Evolutionary conservation across 1,140 invertebrate species (phyloP).

Genomic region (Mylabris phalerata): DNA sequence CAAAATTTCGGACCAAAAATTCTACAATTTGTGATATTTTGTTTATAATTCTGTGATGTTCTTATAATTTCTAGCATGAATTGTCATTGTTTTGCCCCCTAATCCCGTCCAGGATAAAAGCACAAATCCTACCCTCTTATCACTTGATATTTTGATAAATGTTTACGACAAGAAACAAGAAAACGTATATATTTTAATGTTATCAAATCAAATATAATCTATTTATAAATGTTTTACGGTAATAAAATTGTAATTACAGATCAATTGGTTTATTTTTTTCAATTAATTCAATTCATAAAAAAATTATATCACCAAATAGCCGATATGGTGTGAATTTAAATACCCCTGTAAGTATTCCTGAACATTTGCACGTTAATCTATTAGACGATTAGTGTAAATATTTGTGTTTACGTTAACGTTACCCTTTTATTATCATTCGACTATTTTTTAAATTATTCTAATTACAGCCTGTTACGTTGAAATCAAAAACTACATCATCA

Average conservation of each 20-base stretch:
- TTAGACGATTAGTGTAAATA: not conserved
- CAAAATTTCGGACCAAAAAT: not conserved
- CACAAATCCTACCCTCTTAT: conserved; percentile 21
- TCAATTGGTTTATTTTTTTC: not conserved
- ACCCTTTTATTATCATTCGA: not conserved
- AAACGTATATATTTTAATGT: conserved; percentile 15
- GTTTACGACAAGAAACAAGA: conserved; percentile 15
- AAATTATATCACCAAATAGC: not conserved
- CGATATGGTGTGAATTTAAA: not conserved
- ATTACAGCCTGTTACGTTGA: not conserved
- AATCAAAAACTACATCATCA: conserved; percentile 33
- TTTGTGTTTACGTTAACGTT: not conserved
- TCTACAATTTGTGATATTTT: not conserved
- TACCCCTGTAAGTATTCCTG: not conserved
- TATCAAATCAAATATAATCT: conserved; percentile 14
- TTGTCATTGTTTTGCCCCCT: not conserved
- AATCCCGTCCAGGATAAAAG: conserved; percentile 15
- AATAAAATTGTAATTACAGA: conserved; percentile 16
- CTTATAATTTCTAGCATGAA: not conserved
- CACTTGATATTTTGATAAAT: conserved; percentile 33
- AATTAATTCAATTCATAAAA: not conserved
- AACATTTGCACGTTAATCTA: not conserved
- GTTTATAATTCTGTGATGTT: not conserved
- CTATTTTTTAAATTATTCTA: too few species aligned
- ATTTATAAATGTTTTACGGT: conserved; percentile 23